Conservation (phyloP, 1,140 invertebrate genomes). For the Diachasmimorpha longicaudata region DNA sequence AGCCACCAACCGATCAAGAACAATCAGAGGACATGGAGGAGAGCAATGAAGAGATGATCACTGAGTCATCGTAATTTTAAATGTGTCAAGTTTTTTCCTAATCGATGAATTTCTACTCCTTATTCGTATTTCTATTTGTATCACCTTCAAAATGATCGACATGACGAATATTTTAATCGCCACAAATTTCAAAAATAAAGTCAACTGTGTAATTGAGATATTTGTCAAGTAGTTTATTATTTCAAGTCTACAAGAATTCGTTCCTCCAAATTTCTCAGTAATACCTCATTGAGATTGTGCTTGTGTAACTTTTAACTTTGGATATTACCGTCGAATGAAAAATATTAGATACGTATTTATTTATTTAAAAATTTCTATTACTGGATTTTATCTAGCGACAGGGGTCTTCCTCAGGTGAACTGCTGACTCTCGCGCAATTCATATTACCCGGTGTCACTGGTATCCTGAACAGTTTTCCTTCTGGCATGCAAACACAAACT, state of each 20-base stretch:
- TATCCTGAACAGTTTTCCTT: conserved; percentile 80
- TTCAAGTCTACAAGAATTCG: background rate
- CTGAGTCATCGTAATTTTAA: conserved; percentile 42
- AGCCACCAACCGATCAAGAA: conserved; percentile 70
- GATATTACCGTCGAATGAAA: too few species aligned
- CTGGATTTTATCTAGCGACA: conserved; percentile 60
- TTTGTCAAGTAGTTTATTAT: background rate
- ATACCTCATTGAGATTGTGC: too few species aligned
- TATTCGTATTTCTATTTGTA: background rate
- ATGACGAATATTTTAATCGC: background rate
- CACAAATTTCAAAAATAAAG: background rate
- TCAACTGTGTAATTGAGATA: background rate
- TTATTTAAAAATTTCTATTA: too few species aligned
- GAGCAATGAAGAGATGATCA: conserved; percentile 66
- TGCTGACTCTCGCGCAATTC: conserved; percentile 70
- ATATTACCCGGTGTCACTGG: conserved; percentile 66
- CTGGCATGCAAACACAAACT: conserved; percentile 86
- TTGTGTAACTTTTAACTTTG: too few species aligned
- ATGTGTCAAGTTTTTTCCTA: background rate
- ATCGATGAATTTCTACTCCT: background rate
- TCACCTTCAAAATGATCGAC: background rate
- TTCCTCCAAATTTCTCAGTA: too few species aligned
- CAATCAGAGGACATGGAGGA: conserved; percentile 66
- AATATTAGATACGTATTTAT: too few species aligned
- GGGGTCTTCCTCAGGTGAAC: conserved; percentile 71